A percentile compares a stretch with the other conserved stretches of the same genome.
phyloP scores from a whole-genome alignment of 2,113 vertebrate species.

The Chascanopsetta lugubris region DNA sequence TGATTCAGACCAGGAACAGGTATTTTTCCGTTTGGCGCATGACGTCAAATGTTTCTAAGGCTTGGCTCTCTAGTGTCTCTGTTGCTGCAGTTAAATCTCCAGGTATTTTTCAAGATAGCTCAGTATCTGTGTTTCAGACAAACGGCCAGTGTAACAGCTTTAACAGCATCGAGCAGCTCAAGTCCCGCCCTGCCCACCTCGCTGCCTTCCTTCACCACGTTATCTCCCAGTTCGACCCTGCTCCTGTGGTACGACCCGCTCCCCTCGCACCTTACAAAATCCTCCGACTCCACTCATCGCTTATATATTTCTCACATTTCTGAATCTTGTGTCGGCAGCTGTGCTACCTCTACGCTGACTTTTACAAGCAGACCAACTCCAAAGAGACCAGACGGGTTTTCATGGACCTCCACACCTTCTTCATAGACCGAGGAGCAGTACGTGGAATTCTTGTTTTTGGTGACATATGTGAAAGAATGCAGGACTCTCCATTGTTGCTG shows the following conservation, averaged over 20 bases:
- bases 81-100: neutral
- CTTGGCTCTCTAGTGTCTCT: neutral
- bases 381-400: constrained; percentile 97
- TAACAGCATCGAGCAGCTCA: constrained; percentile 93
- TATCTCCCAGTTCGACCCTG: constrained; percentile 96
- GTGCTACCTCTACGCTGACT: constrained; percentile 95
- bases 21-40: constrained; percentile 45
- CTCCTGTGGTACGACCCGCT: constrained; percentile 86
- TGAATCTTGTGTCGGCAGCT: constrained; percentile 74
- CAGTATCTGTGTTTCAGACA: constrained; percentile 78
- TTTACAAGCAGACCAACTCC: constrained; percentile 96
- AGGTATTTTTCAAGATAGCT: neutral
- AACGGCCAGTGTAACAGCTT: constrained; percentile 97
- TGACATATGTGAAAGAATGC: neutral
- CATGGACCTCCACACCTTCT: constrained; percentile 90
- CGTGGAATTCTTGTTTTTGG: constrained; percentile 60
- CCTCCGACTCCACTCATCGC: no score
- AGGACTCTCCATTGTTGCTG: neutral
- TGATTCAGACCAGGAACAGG: constrained; percentile 94
- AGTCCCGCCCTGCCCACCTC: constrained; percentile 94
- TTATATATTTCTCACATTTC: neutral
- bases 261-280: neutral
- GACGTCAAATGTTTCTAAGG: neutral
- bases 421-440: constrained; percentile 93
- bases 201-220: constrained; percentile 96